phyloP scores from a whole-genome alignment of 2,113 vertebrate genomes.

The Oreotragus oreotragus region DNA sequence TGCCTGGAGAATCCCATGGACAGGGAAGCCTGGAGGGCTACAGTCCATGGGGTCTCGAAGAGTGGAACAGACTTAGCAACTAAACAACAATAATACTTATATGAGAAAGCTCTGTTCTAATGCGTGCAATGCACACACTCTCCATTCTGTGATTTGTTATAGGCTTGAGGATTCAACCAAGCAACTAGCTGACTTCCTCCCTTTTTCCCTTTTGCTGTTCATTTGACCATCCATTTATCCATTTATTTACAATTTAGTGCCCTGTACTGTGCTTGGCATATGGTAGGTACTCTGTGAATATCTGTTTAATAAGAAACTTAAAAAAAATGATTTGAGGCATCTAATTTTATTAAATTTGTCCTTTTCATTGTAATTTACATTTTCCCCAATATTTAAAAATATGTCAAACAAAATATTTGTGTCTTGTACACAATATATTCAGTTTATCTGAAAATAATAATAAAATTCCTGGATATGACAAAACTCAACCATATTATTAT shows the following conservation, averaged over 20 bases:
- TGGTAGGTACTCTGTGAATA: neutral
- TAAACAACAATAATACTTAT: neutral
- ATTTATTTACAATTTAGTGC: neutral
- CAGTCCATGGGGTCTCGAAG: neutral
- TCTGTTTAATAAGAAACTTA: neutral
- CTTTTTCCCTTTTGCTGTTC: neutral
- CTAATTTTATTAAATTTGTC: neutral
- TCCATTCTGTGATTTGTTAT: neutral
- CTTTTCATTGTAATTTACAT: neutral
- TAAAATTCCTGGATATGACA: neutral
- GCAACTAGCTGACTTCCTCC: neutral
- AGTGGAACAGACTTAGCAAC: neutral
- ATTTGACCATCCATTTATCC: neutral
- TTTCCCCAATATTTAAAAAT: neutral
- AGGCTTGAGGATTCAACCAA: neutral
- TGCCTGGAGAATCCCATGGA: neutral
- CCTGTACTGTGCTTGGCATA: neutral
- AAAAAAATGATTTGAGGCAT: neutral
- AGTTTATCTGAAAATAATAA: neutral
- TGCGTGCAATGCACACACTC: neutral
- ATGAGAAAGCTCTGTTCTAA: neutral
- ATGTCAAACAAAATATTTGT: neutral
- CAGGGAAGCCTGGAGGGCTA: neutral
- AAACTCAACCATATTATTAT: neutral
- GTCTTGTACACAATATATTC: neutral